Evolutionary conservation across 2,888 invertebrate species (phyloP).

Genomic region (Amblyteles armatorius): DNA sequence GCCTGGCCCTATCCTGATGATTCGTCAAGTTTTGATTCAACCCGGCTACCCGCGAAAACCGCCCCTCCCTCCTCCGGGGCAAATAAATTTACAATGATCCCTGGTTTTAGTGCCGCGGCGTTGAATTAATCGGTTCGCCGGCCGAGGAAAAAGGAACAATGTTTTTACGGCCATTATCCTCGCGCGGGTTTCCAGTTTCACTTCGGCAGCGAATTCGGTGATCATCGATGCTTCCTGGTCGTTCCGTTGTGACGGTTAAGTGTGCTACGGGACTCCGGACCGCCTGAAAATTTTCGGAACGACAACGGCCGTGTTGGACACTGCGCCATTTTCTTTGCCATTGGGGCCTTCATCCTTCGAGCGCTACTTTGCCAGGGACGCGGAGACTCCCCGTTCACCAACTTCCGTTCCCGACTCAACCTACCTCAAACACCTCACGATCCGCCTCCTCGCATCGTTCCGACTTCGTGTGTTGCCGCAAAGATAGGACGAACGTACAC

Average conservation of each 20-base stretch:
- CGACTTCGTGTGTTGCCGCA: slow-evolving; percentile 21
- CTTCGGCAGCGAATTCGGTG: not conserved
- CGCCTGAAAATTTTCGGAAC: not conserved
- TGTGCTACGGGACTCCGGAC: not conserved
- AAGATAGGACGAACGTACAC: slow-evolving; percentile 27
- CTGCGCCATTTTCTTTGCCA: slow-evolving; percentile 8
- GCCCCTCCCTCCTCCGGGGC: slow-evolving; percentile 32
- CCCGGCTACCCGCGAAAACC: slow-evolving; percentile 23
- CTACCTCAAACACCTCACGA: slow-evolving; percentile 78
- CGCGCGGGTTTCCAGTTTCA: slow-evolving; percentile 47
- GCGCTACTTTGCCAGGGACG: not conserved
- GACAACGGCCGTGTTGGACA: not conserved
- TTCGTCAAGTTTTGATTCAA: slow-evolving; percentile 69
- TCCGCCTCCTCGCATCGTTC: slow-evolving; percentile 18
- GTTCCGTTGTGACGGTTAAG: not conserved
- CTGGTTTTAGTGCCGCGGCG: slow-evolving; percentile 61
- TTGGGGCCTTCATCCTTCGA: slow-evolving; percentile 8
- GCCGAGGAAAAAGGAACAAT: slow-evolving; percentile 37
- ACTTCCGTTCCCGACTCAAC: slow-evolving; percentile 77
- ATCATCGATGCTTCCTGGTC: not conserved
- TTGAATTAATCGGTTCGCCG: slow-evolving; percentile 60
- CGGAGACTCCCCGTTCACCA: slow-evolving; percentile 49
- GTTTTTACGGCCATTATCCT: slow-evolving; percentile 55
- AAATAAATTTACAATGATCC: slow-evolving; percentile 67
- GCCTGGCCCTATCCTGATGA: slow-evolving; percentile 70